A percentile compares a stretch with the other conserved stretches of the same genome.
Evolutionary conservation across 2,113 vertebrate species (phyloP).

Genomic region (Cromileptes altivelis): DNA sequence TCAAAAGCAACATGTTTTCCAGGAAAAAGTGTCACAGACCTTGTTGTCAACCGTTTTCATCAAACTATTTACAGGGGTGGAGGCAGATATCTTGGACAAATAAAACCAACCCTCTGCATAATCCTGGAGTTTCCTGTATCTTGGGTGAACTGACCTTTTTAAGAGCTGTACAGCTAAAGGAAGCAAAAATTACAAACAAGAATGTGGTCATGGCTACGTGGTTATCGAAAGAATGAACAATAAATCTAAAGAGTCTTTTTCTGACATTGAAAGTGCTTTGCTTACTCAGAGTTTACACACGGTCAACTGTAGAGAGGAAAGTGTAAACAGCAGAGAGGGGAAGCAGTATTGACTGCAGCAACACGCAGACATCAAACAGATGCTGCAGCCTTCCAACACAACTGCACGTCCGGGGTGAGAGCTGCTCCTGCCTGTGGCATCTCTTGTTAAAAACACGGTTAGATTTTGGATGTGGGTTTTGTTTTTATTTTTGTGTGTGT

Average conservation of each 20-base stretch:
- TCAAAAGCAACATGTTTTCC: neutral
- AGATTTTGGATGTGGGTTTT: neutral
- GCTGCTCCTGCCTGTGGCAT: conserved; percentile 14
- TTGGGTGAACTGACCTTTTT: neutral
- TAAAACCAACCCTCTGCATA: no score
- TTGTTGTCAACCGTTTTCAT: neutral
- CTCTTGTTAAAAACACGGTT: conserved; percentile 19
- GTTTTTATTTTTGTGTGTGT: neutral
- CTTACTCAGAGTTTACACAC: neutral
- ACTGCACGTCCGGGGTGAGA: conserved; percentile 17
- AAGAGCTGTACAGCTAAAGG: no score
- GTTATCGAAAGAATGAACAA: neutral
- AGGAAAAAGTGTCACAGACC: neutral
- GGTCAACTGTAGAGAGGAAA: neutral
- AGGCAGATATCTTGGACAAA: no score
- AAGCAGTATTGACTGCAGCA: conserved; percentile 2
- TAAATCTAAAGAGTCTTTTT: neutral
- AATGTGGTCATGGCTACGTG: no score
- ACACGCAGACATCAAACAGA: conserved; percentile 24
- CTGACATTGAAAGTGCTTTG: neutral
- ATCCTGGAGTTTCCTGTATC: neutral
- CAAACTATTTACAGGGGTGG: neutral
- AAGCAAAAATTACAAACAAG: no score
- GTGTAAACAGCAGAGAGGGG: neutral
- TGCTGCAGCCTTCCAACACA: conserved; percentile 14